Evolutionary conservation across 2,797 vertebrate genomes (phyloP).

Genomic region (Enoplosus armatus): DNA sequence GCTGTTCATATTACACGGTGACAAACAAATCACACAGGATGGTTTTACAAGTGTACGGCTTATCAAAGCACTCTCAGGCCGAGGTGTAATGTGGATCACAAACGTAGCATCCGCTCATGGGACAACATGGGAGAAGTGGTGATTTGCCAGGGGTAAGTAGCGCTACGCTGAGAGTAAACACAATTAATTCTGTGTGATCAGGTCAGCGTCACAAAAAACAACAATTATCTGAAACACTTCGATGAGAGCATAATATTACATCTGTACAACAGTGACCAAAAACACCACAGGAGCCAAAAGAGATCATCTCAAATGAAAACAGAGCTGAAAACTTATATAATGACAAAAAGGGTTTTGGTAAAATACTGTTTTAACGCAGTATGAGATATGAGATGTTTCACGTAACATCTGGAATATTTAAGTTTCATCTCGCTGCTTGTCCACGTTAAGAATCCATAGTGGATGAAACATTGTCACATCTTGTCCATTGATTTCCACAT

Average conservation of each 20-base stretch:
- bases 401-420: background rate
- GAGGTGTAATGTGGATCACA: background rate
- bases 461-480: conserved; percentile 4
- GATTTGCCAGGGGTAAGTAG: background rate
- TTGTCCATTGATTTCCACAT: conserved; percentile 8
- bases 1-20: conserved; percentile 28
- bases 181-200: background rate
- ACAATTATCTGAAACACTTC: background rate
- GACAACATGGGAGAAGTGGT: background rate
- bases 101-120: background rate
- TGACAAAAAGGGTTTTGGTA: no score
- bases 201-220: background rate
- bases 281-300: background rate
- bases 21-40: conserved; percentile 32
- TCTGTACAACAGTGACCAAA: background rate
- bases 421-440: background rate
- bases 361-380: background rate
- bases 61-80: conserved; percentile 17
- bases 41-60: conserved; percentile 38
- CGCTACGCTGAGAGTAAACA: background rate
- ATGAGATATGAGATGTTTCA: background rate
- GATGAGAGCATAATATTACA: background rate
- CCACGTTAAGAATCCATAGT: background rate
- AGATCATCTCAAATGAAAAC: background rate
- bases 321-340: background rate